phyloP scores from a whole-genome alignment of 1,140 invertebrate species.

The Linepithema humile region DNA sequence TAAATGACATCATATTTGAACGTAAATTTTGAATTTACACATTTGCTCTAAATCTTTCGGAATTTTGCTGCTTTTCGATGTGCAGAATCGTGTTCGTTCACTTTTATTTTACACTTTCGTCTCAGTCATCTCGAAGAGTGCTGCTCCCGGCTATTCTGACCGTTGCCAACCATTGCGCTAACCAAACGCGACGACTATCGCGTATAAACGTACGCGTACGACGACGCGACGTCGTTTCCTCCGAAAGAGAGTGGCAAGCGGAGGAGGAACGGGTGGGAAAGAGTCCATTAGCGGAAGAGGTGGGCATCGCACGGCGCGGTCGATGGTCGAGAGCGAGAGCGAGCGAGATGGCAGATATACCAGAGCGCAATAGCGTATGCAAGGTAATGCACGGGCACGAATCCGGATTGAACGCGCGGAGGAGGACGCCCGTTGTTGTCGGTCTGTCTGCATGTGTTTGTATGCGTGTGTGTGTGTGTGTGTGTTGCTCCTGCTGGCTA shows the following conservation, averaged over 20 bases:
- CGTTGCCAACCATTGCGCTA: background rate
- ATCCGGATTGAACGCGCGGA: constrained; percentile 68
- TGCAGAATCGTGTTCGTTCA: too few species aligned
- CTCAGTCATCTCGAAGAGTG: too few species aligned
- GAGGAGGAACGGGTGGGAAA: constrained; percentile 24
- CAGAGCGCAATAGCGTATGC: constrained; percentile 68
- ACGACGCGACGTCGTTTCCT: background rate
- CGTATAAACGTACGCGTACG: background rate
- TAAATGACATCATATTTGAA: too few species aligned
- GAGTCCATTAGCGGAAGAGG: constrained; percentile 55
- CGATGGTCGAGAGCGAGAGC: background rate
- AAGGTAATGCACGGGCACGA: constrained; percentile 71
- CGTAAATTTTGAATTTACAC: too few species aligned
- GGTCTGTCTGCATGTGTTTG: constrained; percentile 42
- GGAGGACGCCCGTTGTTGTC: constrained; percentile 35
- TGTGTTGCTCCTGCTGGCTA: constrained; percentile 11
- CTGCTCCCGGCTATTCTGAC: background rate
- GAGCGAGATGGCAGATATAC: constrained; percentile 59
- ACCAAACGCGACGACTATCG: background rate
- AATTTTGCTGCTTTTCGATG: too few species aligned
- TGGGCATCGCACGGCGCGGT: constrained; percentile 12
- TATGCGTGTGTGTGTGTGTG: background rate
- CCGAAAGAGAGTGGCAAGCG: background rate
- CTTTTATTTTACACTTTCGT: too few species aligned
- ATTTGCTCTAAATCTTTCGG: too few species aligned